These are phyloP conservation scores for Bombus huntii DNA, from an alignment of 1,140 invertebrate genomes.

Conservation along the genomic window DNA sequence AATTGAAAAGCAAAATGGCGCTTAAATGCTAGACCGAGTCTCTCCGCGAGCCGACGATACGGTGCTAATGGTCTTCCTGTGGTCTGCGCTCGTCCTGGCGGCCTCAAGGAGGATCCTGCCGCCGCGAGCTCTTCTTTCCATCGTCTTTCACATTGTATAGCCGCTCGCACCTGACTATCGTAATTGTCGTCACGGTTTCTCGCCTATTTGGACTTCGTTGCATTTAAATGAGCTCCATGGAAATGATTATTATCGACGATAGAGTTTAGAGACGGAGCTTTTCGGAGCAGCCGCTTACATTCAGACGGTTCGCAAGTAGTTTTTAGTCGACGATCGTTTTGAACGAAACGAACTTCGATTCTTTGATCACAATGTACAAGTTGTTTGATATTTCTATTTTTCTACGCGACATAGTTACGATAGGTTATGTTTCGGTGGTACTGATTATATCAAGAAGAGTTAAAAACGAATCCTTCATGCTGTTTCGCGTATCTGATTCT, in stretches of 20 bases:
- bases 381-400: neutral
- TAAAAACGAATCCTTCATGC: neutral
- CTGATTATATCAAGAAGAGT: neutral
- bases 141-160: conserved; percentile 23
- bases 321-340: neutral
- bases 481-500: neutral
- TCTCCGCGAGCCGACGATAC: conserved; percentile 23
- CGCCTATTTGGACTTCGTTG: neutral
- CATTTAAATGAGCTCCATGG: neutral
- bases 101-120: conserved; percentile 18
- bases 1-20: conserved; percentile 58
- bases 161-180: conserved; percentile 7
- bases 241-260: conserved; percentile 32
- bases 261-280: neutral
- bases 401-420: too few relatives aligned
- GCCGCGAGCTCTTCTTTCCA: conserved; percentile 4
- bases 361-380: neutral
- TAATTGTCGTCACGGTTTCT: conserved; percentile 36
- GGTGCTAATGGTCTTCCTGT: conserved; percentile 52
- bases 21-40: conserved; percentile 44
- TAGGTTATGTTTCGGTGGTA: neutral
- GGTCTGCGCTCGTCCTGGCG: conserved; percentile 22
- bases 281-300: neutral
- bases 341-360: neutral
- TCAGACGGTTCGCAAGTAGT: neutral